phyloP scores from a whole-genome alignment of 2,888 invertebrate genomes.

The Peribatodes rhomboidaria region DNA sequence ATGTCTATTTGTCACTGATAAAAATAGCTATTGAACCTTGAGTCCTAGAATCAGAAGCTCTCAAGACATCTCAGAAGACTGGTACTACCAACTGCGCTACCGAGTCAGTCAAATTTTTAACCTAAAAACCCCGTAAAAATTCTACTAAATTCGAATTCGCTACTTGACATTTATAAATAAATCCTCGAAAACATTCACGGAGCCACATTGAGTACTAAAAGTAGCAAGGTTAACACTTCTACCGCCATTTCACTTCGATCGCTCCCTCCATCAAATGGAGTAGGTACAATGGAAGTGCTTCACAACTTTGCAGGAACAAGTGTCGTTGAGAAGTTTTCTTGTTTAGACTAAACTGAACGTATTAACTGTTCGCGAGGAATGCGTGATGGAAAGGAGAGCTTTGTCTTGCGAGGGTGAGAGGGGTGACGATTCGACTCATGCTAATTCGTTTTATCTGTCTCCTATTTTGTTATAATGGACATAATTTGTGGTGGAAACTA shows the following conservation, averaged over 20 bases:
- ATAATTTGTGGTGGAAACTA: too few species aligned
- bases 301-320: constrained; percentile 32
- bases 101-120: background rate
- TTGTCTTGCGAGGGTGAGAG: background rate
- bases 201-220: too few species aligned
- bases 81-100: too few species aligned
- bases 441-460: background rate
- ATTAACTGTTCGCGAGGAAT: constrained; percentile 28
- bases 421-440: background rate
- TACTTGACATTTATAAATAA: background rate
- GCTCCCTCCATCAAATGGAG: constrained; percentile 21
- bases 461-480: too few species aligned
- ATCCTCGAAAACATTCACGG: constrained; percentile 8
- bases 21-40: too few species aligned
- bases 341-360: constrained; percentile 32
- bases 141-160: background rate
- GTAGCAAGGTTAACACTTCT: constrained; percentile 19
- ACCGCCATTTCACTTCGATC: constrained; percentile 25
- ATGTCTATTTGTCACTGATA: too few species aligned
- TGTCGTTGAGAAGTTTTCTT: constrained; percentile 38
- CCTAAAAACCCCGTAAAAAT: background rate
- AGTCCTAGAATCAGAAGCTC: too few species aligned
- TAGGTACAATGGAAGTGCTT: constrained; percentile 32
- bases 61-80: too few species aligned
- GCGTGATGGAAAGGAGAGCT: constrained; percentile 2